These are phyloP conservation scores for Seladonia tumulorum DNA, from an alignment of 2,888 invertebrate genomes.

Conservation along the genomic window DNA sequence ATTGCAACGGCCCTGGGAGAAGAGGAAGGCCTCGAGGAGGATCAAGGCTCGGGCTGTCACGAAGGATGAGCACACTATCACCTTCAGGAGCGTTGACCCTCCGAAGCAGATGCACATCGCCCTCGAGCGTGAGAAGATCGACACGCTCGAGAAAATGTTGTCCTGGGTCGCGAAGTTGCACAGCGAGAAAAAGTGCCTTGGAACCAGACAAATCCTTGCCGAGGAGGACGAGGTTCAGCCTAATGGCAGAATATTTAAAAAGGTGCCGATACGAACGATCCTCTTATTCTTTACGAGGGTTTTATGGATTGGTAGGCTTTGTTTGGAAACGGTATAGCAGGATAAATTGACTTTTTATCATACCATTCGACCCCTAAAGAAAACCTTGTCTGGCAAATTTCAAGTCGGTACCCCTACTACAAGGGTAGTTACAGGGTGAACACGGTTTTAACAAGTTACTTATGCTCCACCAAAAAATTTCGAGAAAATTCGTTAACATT, in stretches of 20 bases:
- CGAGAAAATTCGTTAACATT: too few relatives aligned
- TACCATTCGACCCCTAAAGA: too few relatives aligned
- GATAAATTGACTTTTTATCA: too few relatives aligned
- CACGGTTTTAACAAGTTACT: too few relatives aligned
- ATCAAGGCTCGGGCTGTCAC: conserved; percentile 91
- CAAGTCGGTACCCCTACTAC: too few relatives aligned
- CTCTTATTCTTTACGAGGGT: too few relatives aligned
- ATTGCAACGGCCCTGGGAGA: conserved; percentile 94
- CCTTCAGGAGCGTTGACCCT: conserved; percentile 90
- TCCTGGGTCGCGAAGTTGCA: conserved; percentile 91
- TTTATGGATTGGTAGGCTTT: too few relatives aligned
- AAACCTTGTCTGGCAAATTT: too few relatives aligned
- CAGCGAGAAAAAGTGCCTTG: conserved; percentile 91
- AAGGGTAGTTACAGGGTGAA: too few relatives aligned
- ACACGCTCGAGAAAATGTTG: conserved; percentile 94
- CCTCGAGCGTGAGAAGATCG: conserved; percentile 91
- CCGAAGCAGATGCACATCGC: conserved; percentile 90
- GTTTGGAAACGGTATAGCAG: too few relatives aligned
- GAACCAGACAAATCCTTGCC: conserved; percentile 94
- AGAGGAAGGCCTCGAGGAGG: conserved; percentile 90
- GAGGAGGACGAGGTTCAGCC: conserved; percentile 98
- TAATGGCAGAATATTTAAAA: conserved; percentile 97
- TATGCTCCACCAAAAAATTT: too few relatives aligned
- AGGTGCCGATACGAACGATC: conserved; percentile 85
- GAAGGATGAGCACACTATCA: conserved; percentile 88